A percentile compares a stretch with the other conserved stretches of the same genome.
phyloP scores from a whole-genome alignment of 2,888 invertebrate species.

The Thera obeliscata region DNA sequence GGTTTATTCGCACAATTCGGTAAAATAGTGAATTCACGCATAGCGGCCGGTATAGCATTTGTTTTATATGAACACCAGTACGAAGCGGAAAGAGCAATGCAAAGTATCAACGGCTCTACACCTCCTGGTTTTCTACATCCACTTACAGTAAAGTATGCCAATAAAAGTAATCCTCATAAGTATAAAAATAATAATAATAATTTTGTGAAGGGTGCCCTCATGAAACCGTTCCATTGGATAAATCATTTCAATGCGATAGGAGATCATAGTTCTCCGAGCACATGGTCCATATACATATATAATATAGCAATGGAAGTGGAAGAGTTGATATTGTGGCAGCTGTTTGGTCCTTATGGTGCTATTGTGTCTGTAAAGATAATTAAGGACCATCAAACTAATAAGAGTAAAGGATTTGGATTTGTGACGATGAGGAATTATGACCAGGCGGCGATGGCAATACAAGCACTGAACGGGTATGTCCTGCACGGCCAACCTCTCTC shows the following conservation, averaged over 20 bases:
- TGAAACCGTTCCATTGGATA: constrained; percentile 81
- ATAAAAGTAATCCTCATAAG: constrained; percentile 83
- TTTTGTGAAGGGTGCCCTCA: constrained; percentile 75
- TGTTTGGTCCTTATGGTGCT: constrained; percentile 84
- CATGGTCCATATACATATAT: constrained; percentile 84
- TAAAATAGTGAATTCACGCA: constrained; percentile 84
- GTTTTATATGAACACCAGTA: constrained; percentile 81
- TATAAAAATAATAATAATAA: constrained; percentile 81
- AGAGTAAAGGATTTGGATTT: constrained; percentile 84
- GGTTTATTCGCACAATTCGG: constrained; percentile 83
- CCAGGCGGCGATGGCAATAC: constrained; percentile 83
- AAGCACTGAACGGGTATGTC: constrained; percentile 79
- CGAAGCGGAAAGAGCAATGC: constrained; percentile 81
- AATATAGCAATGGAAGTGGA: constrained; percentile 82
- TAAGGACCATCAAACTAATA: constrained; percentile 82
- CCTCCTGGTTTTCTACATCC: constrained; percentile 83
- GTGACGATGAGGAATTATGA: constrained; percentile 84
- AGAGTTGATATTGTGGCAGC: constrained; percentile 81
- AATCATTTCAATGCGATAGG: constrained; percentile 80
- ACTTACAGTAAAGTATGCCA: constrained; percentile 84
- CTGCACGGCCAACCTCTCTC: constrained; percentile 80
- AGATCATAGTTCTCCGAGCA: constrained; percentile 79
- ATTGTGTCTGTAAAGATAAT: constrained; percentile 84
- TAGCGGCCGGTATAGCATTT: constrained; percentile 83
- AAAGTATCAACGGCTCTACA: constrained; percentile 77